A percentile compares a stretch with the other conserved stretches of the same genome.
phyloP scores from a whole-genome alignment of 2,113 vertebrate species.

The Oreochromis spilurus region DNA sequence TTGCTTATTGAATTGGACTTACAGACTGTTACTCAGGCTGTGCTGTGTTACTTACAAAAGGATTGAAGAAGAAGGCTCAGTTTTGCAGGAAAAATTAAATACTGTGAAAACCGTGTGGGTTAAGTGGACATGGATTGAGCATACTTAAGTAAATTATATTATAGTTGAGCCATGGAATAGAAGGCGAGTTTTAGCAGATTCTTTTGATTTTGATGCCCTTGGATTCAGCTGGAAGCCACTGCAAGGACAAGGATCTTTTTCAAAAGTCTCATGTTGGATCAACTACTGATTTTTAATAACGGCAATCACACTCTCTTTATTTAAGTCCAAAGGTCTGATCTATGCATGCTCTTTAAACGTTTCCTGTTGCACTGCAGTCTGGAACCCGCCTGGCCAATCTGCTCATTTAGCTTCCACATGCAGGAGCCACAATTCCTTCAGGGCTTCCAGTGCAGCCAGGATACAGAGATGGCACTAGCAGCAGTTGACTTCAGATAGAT shows the following conservation, averaged over 20 bases:
- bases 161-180: background rate
- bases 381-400: background rate
- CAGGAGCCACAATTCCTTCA: background rate
- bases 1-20: background rate
- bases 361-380: background rate
- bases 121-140: background rate
- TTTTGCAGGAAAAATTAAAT: background rate
- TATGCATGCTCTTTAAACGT: background rate
- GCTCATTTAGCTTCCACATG: background rate
- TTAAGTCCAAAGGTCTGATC: background rate
- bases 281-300: background rate
- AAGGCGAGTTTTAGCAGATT: background rate
- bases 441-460: background rate
- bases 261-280: background rate
- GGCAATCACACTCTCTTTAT: background rate
- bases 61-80: background rate
- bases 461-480: background rate
- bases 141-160: background rate
- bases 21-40: background rate
- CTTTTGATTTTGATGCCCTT: background rate
- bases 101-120: background rate
- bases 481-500: background rate
- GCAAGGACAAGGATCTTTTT: background rate
- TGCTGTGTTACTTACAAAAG: background rate
- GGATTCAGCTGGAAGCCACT: background rate